Base-by-base conservation (phyloP, 1,140 invertebrate species). In the Drosophila ogumai region DNA sequence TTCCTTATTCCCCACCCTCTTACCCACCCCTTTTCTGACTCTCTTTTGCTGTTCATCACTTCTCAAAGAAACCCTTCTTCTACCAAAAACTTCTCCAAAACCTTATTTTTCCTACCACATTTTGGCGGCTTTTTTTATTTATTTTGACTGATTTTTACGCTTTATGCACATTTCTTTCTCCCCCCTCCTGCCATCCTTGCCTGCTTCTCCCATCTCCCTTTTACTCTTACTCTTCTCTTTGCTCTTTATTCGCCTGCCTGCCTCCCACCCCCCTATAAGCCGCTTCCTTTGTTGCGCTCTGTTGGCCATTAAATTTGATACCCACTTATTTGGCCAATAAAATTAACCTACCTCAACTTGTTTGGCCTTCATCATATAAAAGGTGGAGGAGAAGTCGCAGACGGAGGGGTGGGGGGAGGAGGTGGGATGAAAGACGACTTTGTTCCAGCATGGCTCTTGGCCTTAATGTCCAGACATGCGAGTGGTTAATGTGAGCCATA, bases 291-390 rank as follows among this genome's bases (percentile, higher is more conserved):
- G 60, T 63, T 74, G 47, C 74, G 55, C 63, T 34, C 40, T 57
- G 58, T 75, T 82, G 85, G 68, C 86, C 81, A 81, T 90, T 90
- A 87, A 88, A 90, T 88, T 84, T 90, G 84, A 87, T 87, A 90
- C 81, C 86, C 86, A 90, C 86, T 90, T 90, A 90, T 85, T 90
- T 90, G 86, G 86, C 86, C 86, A 90, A 90, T 90, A 90, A 90
- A 90, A 90, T 90, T 90, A 90, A 90, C 86, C 86, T 90, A 90
- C 86, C 86, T 86, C 86, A 90, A 90, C 84, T 76, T 68, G 79
- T 73, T 81, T 73, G 78, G 71, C 68, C 68, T 61, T 73, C 68
- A 31, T 73, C 71, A 73, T 74, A 28, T 28, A 28, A 55, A 61
- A 74, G 44, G 66, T 55, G 36, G 52, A 15, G 52, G 34, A 25